Percentiles rank a stretch among this genome's conserved stretches.
These are phyloP conservation scores for Todiramphus chloris DNA, from an alignment of 2,113 vertebrate genomes.

Conservation along the genomic window DNA sequence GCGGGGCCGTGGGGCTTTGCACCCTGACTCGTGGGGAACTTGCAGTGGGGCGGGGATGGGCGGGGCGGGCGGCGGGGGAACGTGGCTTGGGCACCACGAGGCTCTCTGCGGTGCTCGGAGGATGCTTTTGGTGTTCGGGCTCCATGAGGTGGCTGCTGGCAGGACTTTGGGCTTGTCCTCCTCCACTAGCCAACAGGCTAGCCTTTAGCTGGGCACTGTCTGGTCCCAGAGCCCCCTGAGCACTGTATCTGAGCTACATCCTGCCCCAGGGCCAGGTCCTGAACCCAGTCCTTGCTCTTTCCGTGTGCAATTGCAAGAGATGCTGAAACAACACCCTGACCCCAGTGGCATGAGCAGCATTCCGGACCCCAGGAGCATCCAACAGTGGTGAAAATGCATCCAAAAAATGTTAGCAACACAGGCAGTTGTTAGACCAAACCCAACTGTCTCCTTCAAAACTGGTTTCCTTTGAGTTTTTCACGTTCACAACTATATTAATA, in stretches of 20 bases:
- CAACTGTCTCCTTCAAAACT: fast-evolving
- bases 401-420: not conserved
- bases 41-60: not conserved
- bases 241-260: not conserved
- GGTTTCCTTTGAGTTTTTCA: not conserved
- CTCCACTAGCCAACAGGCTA: fast-evolving
- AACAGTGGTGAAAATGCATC: not conserved
- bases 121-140: not conserved
- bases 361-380: fast-evolving
- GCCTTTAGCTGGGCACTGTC: fast-evolving
- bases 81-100: fast-evolving
- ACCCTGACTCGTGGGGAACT: too few relatives aligned
- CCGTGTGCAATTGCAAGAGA: fast-evolving
- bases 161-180: not conserved
- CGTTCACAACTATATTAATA: not conserved
- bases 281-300: fast-evolving
- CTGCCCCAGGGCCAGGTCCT: not conserved
- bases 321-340: too few relatives aligned
- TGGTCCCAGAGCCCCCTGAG: fast-evolving
- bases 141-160: not conserved
- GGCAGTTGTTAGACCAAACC: not conserved
- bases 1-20: too few relatives aligned
- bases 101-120: too few relatives aligned
- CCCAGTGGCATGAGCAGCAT: fast-evolving
- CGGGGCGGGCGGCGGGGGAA: not conserved